Percentiles rank a stretch among this genome's conserved stretches.
Conservation (phyloP, 2,797 vertebrate genomes). For the Phoebastria nigripes region DNA sequence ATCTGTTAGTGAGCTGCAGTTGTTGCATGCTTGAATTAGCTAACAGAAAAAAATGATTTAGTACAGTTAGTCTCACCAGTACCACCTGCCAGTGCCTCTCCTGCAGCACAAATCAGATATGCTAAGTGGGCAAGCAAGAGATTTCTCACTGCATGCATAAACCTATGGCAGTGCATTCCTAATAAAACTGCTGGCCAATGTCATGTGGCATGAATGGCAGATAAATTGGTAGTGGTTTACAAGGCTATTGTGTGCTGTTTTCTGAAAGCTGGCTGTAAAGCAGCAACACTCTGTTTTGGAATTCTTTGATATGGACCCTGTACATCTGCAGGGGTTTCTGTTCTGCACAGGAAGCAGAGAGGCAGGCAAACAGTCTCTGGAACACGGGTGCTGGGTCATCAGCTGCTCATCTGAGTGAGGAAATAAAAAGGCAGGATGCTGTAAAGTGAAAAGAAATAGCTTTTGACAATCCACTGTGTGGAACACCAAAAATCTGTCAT, state of each 20-base stretch:
- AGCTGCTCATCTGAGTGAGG: constrained; percentile 21
- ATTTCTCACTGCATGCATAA: not conserved
- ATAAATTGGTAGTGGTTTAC: not conserved
- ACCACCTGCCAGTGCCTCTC: not conserved
- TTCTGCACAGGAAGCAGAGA: not conserved
- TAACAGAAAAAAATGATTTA: not conserved
- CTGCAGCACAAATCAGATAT: not conserved
- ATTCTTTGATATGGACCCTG: not conserved
- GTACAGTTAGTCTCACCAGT: not conserved
- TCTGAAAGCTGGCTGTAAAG: not conserved
- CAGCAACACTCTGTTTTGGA: not conserved
- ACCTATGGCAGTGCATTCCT: not conserved
- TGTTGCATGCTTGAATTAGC: not conserved
- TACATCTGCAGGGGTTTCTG: not conserved
- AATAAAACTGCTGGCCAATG: not conserved
- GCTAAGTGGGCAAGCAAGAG: not conserved
- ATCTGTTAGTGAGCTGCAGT: not conserved
- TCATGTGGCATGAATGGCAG: not conserved
- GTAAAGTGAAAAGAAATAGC: constrained; percentile 40
- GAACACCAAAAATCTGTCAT: constrained; percentile 36
- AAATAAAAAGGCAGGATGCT: constrained; percentile 28
- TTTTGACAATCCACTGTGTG: constrained; percentile 27
- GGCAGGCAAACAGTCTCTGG: not conserved
- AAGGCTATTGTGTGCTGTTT: not conserved
- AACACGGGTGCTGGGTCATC: not conserved